Percentiles rank a stretch among this genome's conserved stretches.
phyloP scores from a whole-genome alignment of 2,113 vertebrate species.

The Platycercus adscitus region DNA sequence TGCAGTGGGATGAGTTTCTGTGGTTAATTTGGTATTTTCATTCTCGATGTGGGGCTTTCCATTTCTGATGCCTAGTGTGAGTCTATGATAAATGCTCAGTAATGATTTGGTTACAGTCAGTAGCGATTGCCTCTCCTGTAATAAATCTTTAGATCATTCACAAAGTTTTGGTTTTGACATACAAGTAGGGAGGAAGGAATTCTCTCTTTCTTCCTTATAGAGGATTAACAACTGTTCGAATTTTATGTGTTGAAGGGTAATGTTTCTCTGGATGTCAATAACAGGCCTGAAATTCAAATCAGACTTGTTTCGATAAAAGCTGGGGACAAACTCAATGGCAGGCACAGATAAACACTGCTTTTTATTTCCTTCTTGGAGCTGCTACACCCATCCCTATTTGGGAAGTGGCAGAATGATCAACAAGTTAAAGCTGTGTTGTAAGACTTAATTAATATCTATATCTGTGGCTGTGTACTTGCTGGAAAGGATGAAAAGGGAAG shows the following conservation, averaged over 20 bases:
- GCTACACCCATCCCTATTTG: not conserved
- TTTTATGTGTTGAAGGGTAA: not conserved
- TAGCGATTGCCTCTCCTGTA: not conserved
- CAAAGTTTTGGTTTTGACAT: not conserved
- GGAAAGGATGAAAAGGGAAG: not conserved
- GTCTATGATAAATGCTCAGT: not conserved
- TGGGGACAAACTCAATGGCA: not conserved
- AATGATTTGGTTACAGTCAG: not conserved
- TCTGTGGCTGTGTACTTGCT: not conserved
- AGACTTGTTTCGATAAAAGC: not conserved
- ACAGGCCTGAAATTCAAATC: not conserved
- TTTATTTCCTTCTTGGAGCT: not conserved
- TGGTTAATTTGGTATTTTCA: not conserved
- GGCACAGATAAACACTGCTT: not conserved
- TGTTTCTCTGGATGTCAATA: not conserved
- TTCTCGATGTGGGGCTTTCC: not conserved
- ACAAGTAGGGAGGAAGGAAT: not conserved
- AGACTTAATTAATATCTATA: not conserved
- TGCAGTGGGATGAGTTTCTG: not conserved
- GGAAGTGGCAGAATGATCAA: not conserved
- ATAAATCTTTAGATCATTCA: not conserved
- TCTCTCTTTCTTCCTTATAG: not conserved
- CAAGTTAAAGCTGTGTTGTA: not conserved
- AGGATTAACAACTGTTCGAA: not conserved
- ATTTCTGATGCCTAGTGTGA: not conserved